These are phyloP conservation scores for Prosopocoilus inquinatus DNA, from an alignment of 2,888 invertebrate species.

Conservation along the genomic window DNA sequence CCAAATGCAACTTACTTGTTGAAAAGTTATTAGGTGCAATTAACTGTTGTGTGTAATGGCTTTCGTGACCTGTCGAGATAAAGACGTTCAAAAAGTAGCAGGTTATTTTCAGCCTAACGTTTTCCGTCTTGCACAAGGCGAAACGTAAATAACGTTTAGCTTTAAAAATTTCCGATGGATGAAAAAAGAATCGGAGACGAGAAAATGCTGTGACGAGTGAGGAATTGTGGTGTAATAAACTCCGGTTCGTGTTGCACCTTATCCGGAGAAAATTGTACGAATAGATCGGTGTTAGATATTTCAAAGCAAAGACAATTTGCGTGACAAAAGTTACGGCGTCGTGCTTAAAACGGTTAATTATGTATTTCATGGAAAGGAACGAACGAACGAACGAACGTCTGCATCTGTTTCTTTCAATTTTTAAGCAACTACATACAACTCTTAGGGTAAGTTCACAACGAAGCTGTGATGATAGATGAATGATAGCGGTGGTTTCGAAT, in stretches of 20 bases:
- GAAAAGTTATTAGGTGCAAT: not conserved
- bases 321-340: constrained; percentile 17
- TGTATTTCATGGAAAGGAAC: constrained; percentile 20
- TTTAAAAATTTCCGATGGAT: too few relatives aligned
- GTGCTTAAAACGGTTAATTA: constrained; percentile 24
- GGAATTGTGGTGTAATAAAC: not conserved
- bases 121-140: too few relatives aligned
- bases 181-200: too few relatives aligned
- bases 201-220: too few relatives aligned
- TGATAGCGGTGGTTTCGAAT: too few relatives aligned
- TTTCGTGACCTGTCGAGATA: constrained; percentile 3
- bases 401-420: constrained; percentile 6
- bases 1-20: not conserved
- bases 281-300: constrained; percentile 23
- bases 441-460: too few relatives aligned
- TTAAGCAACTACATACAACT: constrained; percentile 12
- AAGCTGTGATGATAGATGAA: too few relatives aligned
- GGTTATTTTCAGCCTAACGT: not conserved
- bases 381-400: not conserved
- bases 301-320: constrained; percentile 26
- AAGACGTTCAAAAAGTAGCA: not conserved
- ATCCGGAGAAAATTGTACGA: constrained; percentile 19
- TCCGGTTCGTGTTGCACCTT: constrained; percentile 18
- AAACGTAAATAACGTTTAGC: too few relatives aligned
- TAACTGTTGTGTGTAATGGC: not conserved